Evolutionary conservation across 2,113 vertebrate genomes (phyloP), one percentile per base, ranked within the genome.

Genomic region (Alectura lathami): DNA sequence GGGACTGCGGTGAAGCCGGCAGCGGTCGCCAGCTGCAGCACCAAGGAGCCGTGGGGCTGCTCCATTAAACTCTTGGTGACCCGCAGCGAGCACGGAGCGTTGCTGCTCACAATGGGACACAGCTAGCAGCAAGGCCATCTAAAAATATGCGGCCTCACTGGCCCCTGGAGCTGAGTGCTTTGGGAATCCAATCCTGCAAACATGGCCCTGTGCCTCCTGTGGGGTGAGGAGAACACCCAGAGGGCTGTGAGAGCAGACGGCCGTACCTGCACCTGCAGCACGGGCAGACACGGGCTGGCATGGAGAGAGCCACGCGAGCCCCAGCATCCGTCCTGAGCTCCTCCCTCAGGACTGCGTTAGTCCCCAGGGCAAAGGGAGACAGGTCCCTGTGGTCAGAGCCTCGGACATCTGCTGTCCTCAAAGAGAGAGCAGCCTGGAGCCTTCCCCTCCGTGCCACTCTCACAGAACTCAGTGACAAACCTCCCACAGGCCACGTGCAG

Each of bases 41-140:
- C 83, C 27, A 42, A 86, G 84, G 89, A 88, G 82, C 81, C 68
- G 21, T 9, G 70, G 90, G 85, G 87, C 2, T 97, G 96, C 96
- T 94, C 96, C 59, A 84, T 93, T 96, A 96, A 97, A 97, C 97
- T 97, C 94, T 70, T 51, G 63, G 79, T 96, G 97, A 97, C 96
- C 93, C 91, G 89, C 29, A 0, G 48, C 4, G 1, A 87, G 80
- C 2, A 6, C 30, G 38, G 86, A 91, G 93, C 62, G 17, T 50
- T 40, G 69, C 93, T 43, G 34, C 83, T 92, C 89, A 89, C 92
- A 95, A 86, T 70, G 81, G 94, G 92, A 82, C 83, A 53, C 91
- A 57, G 77, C 92, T 78, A 78, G 86, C 80, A 78, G 86, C 86
- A 81, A 63, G 54, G 60, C 77, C 0, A 29, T 17, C 89, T 91